Conservation (phyloP, 2,113 vertebrate species). For the Microtus richardsoni region DNA sequence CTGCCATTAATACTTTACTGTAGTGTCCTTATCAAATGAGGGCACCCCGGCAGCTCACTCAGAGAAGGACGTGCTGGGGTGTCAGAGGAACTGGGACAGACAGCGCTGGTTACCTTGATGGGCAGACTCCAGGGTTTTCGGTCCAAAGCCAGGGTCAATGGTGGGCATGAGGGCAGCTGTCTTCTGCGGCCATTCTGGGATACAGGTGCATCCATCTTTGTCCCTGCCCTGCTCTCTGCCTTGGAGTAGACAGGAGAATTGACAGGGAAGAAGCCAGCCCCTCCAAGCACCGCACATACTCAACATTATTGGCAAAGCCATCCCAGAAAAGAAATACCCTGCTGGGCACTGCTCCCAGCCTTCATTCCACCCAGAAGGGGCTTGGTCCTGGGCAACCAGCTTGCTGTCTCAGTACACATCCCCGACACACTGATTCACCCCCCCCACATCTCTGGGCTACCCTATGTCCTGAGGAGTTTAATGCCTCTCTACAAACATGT, state of each 20-base stretch:
- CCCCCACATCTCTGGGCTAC: background rate
- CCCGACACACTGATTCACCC: too few species aligned
- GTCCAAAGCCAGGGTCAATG: background rate
- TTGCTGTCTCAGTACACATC: background rate
- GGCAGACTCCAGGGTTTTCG: background rate
- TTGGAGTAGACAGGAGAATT: background rate
- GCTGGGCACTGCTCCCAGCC: background rate
- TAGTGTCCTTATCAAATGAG: background rate
- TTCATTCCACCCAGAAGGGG: background rate
- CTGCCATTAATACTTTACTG: background rate
- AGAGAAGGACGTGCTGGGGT: background rate
- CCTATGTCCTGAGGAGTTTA: background rate
- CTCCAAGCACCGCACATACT: accelerated
- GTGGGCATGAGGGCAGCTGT: background rate
- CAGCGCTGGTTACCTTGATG: background rate
- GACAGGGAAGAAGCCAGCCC: background rate
- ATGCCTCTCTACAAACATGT: background rate
- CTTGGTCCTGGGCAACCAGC: background rate
- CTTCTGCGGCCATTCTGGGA: background rate
- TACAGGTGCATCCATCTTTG: background rate
- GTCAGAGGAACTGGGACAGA: background rate
- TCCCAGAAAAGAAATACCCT: background rate
- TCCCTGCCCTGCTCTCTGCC: background rate
- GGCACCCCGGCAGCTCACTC: background rate
- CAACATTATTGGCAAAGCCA: background rate